Evolutionary conservation across 1,140 invertebrate species (phyloP), one percentile per base, ranked within the genome.

Genomic region (Drosophila melanica): DNA sequence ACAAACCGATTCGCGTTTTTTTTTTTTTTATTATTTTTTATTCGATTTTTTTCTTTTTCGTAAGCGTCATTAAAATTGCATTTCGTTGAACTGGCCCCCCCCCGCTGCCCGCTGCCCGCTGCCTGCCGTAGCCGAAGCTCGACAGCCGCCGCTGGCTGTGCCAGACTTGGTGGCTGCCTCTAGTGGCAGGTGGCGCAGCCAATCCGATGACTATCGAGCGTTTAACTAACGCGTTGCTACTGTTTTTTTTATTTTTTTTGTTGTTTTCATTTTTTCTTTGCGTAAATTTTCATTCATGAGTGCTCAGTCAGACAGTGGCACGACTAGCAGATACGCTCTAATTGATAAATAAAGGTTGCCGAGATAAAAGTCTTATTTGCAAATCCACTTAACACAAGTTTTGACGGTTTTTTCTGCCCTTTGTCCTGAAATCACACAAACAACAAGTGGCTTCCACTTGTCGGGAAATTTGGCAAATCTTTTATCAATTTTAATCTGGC

Each of bases 21-120:
- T 9, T 53, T 53, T 35, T 37, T 53, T 33, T 71, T 14, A 11
- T 33, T 53, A 14, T 53, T 53, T 35, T 37, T 53, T 33, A 35
- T 81, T 70, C 66, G 74, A 66, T 86, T 3, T 23, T 81, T 73
- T 77, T 72, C 20, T 23, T 81, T 73, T 77, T 72, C 65, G 60
- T 76, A 65, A 81, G 59, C 82, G 84, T 81, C 82, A 87, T 87
- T 87, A 87, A 86, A 89, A 87, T 89, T 87, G 82, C 82, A 86
- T 87, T 80, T 86, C 66, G 68, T 65, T 87, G 71, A 87, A 81
- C 75, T 69, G 67, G 70, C 82, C 72, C 75, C 72, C 67, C n/a
- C 41, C 33, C 47, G 35, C 12, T 20, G 65, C 44, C 62, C 42
- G 30, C 14, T 51, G 37, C 37, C 62, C 54, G 18, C 18, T 2